Percentiles rank a stretch among this genome's conserved stretches.
phyloP scores from a whole-genome alignment of 2,888 invertebrate species.

The Eupithecia insigniata region DNA sequence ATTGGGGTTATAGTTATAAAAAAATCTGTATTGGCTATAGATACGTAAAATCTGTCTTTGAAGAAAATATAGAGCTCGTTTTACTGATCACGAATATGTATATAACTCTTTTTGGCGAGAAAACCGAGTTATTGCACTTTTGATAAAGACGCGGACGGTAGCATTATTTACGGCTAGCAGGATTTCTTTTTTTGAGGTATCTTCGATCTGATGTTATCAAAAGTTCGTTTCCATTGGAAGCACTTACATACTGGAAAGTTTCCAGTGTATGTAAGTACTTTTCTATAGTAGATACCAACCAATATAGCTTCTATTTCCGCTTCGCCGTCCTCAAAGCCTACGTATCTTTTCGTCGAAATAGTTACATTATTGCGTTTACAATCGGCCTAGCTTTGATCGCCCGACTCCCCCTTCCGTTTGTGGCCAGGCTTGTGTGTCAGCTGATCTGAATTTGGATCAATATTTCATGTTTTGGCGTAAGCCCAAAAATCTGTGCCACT shows the following conservation, averaged over 20 bases:
- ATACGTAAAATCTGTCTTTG: no score
- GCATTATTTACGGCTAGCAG: not conserved
- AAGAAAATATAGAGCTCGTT: no score
- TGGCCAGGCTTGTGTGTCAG: conserved; percentile 12
- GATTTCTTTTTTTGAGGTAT: not conserved
- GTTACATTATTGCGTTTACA: not conserved
- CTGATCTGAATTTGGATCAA: conserved; percentile 14
- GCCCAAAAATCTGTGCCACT: conserved; percentile 18
- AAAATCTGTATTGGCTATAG: no score
- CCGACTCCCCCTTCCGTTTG: conserved; percentile 21
- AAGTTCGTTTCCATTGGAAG: not conserved
- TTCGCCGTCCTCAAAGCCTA: not conserved
- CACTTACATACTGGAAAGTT: not conserved
- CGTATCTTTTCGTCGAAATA: not conserved
- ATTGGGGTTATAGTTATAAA: no score
- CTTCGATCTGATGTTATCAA: not conserved
- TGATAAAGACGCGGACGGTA: no score
- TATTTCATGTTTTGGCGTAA: conserved; percentile 23
- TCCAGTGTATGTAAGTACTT: not conserved
- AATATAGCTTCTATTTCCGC: not conserved
- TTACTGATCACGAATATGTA: no score
- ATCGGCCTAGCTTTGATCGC: not conserved
- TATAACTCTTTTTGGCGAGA: no score
- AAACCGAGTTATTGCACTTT: no score
- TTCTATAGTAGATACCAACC: not conserved